Evolutionary conservation across 2,797 vertebrate species (phyloP).

Genomic region (Chaetodon trifasciatus): DNA sequence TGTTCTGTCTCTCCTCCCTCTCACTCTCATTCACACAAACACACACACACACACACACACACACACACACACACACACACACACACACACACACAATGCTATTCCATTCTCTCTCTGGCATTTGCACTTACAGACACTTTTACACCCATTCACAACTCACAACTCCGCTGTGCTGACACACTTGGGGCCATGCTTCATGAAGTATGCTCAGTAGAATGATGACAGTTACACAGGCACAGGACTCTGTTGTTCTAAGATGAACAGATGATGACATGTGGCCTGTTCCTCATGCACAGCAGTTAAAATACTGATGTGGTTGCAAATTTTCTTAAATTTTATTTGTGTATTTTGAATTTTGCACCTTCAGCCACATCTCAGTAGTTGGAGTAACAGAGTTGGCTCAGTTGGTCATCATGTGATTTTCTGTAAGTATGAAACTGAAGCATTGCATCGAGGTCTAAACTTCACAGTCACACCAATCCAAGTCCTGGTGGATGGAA

Average conservation of each 20-base stretch:
- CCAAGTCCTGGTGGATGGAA: not conserved
- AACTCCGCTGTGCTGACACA: not conserved
- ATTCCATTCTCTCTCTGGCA: not conserved
- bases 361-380: not conserved
- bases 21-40: conserved; percentile 5
- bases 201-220: too few relatives aligned
- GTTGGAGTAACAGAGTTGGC: too few relatives aligned
- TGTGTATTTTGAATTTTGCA: not conserved
- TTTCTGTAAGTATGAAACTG: not conserved
- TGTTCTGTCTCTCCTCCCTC: conserved; percentile 30
- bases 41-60: not conserved
- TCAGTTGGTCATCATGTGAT: too few relatives aligned
- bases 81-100: not conserved
- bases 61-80: not conserved
- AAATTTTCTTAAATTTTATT: not conserved
- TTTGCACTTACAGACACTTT: not conserved
- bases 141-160: conserved; percentile 19
- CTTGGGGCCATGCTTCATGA: not conserved
- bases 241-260: not conserved
- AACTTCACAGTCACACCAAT: not conserved
- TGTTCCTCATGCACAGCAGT: not conserved
- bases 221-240: not conserved
- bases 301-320: not conserved
- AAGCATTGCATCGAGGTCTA: too few relatives aligned
- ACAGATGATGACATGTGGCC: not conserved